phyloP scores from a whole-genome alignment of 2,888 invertebrate species.

The Oeneis ivallda region DNA sequence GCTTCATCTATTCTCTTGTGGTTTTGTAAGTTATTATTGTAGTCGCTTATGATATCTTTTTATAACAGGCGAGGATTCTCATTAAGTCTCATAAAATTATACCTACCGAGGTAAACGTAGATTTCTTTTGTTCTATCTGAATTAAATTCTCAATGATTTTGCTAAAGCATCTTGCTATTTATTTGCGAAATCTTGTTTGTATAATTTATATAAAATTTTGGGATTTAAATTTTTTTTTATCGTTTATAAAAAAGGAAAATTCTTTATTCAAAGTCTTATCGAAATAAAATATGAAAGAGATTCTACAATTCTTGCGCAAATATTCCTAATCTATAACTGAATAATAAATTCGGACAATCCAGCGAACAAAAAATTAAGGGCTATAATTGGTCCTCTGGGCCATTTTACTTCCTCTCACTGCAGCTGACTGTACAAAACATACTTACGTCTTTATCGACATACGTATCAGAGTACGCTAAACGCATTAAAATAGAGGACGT shows the following conservation, averaged over 20 bases:
- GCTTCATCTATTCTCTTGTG: conserved; percentile 9
- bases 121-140: neutral
- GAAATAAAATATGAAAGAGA: too few relatives aligned
- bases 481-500: conserved; percentile 26
- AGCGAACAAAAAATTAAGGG: too few relatives aligned
- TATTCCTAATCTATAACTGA: too few relatives aligned
- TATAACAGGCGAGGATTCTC: neutral
- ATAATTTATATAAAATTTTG: too few relatives aligned
- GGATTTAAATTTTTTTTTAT: too few relatives aligned
- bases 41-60: neutral
- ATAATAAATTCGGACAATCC: too few relatives aligned
- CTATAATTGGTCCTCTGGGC: too few relatives aligned
- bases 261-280: too few relatives aligned
- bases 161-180: too few relatives aligned
- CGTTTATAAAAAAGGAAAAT: too few relatives aligned
- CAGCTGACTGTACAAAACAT: conserved; percentile 15
- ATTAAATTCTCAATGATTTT: neutral
- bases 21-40: neutral
- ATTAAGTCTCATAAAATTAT: neutral
- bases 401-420: neutral
- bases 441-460: conserved; percentile 17
- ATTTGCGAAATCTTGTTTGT: too few relatives aligned
- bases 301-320: too few relatives aligned
- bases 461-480: conserved; percentile 26
- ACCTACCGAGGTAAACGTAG: neutral